A percentile compares a stretch with the other conserved stretches of the same genome.
phyloP scores from a whole-genome alignment of 2,797 vertebrate species.

The Spinus olivaceus region DNA sequence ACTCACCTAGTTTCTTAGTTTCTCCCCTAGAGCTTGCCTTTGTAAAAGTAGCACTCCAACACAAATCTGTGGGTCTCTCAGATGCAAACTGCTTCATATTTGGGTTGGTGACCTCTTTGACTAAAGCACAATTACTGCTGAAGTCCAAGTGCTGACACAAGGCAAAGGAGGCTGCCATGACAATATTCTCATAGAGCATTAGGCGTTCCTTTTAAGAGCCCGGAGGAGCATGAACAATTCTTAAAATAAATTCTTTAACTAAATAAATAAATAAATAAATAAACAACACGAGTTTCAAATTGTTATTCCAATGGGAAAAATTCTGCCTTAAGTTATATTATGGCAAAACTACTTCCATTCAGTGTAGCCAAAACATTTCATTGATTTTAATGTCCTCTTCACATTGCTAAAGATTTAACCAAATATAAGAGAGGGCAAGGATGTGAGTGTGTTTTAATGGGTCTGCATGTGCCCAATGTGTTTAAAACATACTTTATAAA shows the following conservation, averaged over 20 bases:
- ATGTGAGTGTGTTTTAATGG: background rate
- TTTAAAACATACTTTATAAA: background rate
- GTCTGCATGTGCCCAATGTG: background rate
- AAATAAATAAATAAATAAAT: background rate
- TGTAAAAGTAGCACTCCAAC: background rate
- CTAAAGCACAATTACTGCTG: fast-evolving
- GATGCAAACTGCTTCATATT: background rate
- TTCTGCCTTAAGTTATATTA: background rate
- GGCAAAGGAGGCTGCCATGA: background rate
- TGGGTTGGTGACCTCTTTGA: background rate
- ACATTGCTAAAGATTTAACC: background rate
- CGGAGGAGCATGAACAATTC: background rate
- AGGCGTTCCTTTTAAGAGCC: background rate
- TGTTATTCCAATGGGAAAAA: background rate
- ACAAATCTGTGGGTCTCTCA: background rate
- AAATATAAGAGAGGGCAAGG: background rate
- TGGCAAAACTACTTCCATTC: background rate
- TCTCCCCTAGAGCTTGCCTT: background rate
- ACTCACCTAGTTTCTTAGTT: background rate
- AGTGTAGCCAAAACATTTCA: background rate
- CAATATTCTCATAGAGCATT: background rate
- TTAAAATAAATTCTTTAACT: background rate
- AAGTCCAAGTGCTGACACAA: background rate
- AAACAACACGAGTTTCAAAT: background rate
- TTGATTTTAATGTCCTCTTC: background rate